Evolutionary conservation across 2,797 vertebrate genomes (phyloP), one percentile per base, ranked within the genome.

Genomic region (Peromyscus nudipes): DNA sequence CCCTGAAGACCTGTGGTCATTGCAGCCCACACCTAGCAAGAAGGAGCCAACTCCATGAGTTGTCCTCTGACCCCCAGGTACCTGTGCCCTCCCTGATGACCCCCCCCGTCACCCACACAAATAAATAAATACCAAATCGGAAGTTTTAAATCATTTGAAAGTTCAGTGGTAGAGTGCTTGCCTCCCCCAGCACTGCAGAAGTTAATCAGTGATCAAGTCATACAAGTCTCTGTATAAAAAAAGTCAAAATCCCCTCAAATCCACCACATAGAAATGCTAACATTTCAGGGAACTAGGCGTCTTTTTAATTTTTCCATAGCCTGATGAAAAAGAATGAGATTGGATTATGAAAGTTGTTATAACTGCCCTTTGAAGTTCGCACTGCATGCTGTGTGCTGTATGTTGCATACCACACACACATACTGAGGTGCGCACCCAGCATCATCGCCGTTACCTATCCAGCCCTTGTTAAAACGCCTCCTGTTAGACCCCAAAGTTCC

Each of bases 121-220:
- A 82, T 40, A 43, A 55, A 86, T 69, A 52, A n/a, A 86, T 37
- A n/a, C 52, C 71, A 55, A 71, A 57, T 37, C 69, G 84, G 37
- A 94, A 55, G 49, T 27, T 60, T 93, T 64, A 91, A 95, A 89
- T 80, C 27, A 86, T 81, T 94, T 23, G 88, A 21, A 95, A 77
- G 16, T 40, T 49, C 31, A 13, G 60, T 31, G 49, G 3, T 55
- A 57, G 27, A 65, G 21, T 19, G 10, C 6, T 94, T 60, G 73
- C 49, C n/a, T 60, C 40, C 21, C 12, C 2, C 17, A 83, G 57
- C 29, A 67, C n/a, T 79, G 16, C 31, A 12, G 76, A 62, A 71
- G 40, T 34, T 37, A 90, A 55, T 29, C 3, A 23, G 65, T 40
- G 37, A 40, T 10, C 16, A 31, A 89, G 34, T 75, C 27, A 37